Evolutionary conservation across 2,113 vertebrate genomes (phyloP), one percentile per base, ranked within the genome.

Genomic region (Sterrhoptilus dennistouni): DNA sequence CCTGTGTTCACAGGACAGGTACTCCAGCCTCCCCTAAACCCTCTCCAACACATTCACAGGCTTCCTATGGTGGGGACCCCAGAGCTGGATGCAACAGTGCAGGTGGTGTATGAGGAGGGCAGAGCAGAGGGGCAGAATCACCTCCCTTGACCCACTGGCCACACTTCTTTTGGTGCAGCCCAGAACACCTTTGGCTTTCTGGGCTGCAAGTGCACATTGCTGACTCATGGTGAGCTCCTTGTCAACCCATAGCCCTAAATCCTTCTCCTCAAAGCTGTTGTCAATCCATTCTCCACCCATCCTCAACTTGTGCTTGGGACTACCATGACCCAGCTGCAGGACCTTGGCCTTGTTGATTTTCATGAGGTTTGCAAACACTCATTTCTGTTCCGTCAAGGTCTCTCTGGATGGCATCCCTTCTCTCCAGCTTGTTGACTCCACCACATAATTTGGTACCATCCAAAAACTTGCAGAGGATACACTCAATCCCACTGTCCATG

Each of bases 311-410:
- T 35, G 18, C 17, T 27, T 36, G 18, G 47, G 18, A 54, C 9
- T 68, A 8, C 25, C 68, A 22, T 1, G 1, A 25, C 7, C 5
- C 10, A 66, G 5, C 1, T 33, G 47, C 45, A 66, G 22, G 7
- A 61, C 10, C 10, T 9, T 6, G 3, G 35, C 63, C 31, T 44
- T 56, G 27, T 1, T 63, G 23, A 68, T 21, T 15, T 75, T 36
- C 19, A 50, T 5, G 40, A 61, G 12, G 19, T n/a, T 36, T 22
- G 9, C 54, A 56, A 1, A 9, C 8, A 19, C 31, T 19, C 29
- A 28, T 22, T 45, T 56, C 47, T 69, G 23, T n/a, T 11, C 31
- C 50, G 54, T 11, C 15, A 24, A n/a, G 13, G 23, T 50, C 33
- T 21, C 29, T 40, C n/a, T 47, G 52, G 45, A 79, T 28, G 24